These are phyloP conservation scores for Chloroceryle amazona DNA, from an alignment of 2,797 vertebrate species.

Conservation along the genomic window DNA sequence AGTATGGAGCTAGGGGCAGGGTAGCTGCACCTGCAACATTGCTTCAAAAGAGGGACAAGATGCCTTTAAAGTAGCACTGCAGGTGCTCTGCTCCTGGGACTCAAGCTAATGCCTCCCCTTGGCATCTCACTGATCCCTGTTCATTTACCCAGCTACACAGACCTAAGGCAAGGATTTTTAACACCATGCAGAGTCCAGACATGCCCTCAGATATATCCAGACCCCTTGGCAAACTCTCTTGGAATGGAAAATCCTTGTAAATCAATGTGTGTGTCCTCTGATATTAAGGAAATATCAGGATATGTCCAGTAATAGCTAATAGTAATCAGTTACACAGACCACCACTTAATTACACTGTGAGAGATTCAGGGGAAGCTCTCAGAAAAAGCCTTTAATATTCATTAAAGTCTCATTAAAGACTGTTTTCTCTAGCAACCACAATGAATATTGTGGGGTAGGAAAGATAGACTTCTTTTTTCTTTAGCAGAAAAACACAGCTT, in stretches of 20 bases:
- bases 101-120: neutral
- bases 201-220: neutral
- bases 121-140: neutral
- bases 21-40: neutral
- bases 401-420: neutral
- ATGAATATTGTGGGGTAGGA: neutral
- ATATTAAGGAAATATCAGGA: neutral
- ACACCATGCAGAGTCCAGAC: neutral
- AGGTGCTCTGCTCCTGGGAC: neutral
- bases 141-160: neutral
- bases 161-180: neutral
- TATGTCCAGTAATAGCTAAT: neutral
- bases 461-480: conserved; percentile 11
- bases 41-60: neutral
- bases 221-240: neutral
- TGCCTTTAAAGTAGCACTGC: neutral
- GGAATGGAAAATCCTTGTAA: neutral
- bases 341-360: neutral
- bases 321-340: neutral
- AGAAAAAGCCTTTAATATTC: neutral
- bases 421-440: neutral
- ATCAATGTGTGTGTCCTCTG: neutral
- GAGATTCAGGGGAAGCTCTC: neutral
- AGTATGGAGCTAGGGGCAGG: neutral
- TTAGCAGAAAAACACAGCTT: conserved; percentile 10